phyloP scores from a whole-genome alignment of 2,888 invertebrate genomes.

The Oscheius onirici region DNA sequence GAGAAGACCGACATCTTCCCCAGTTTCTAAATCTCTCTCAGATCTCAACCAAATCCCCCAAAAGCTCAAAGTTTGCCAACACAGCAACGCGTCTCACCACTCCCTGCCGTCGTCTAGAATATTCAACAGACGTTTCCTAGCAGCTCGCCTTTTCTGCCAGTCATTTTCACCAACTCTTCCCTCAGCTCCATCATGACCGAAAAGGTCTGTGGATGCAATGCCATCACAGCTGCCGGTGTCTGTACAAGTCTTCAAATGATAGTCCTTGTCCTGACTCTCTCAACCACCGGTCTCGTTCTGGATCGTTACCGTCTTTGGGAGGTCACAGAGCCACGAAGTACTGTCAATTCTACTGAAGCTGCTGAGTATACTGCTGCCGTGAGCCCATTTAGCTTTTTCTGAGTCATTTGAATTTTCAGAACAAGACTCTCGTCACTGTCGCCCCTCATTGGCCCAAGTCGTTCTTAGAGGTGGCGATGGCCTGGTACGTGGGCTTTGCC shows the following conservation, averaged over 20 bases:
- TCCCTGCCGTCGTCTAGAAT: neutral
- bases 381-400: neutral
- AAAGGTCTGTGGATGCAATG: slow-evolving; percentile 61
- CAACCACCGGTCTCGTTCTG: slow-evolving; percentile 55
- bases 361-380: slow-evolving; percentile 39
- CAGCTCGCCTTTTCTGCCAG: neutral
- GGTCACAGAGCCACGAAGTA: slow-evolving; percentile 37
- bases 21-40: too few species aligned
- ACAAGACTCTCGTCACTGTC: slow-evolving; percentile 42
- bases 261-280: slow-evolving; percentile 49
- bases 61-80: neutral
- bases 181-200: slow-evolving; percentile 42
- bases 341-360: slow-evolving; percentile 50
- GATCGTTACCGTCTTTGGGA: slow-evolving; percentile 58
- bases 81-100: neutral
- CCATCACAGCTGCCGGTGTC: slow-evolving; percentile 61
- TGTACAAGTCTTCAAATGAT: slow-evolving; percentile 57
- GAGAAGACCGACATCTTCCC: too few species aligned
- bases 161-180: neutral
- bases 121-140: neutral
- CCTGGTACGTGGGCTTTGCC: slow-evolving; percentile 60
- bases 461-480: slow-evolving; percentile 61
- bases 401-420: slow-evolving; percentile 5
- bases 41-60: neutral
- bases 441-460: slow-evolving; percentile 58